Base-by-base conservation (phyloP, 2,888 invertebrate species). In the Dicyrtomina minuta region DNA sequence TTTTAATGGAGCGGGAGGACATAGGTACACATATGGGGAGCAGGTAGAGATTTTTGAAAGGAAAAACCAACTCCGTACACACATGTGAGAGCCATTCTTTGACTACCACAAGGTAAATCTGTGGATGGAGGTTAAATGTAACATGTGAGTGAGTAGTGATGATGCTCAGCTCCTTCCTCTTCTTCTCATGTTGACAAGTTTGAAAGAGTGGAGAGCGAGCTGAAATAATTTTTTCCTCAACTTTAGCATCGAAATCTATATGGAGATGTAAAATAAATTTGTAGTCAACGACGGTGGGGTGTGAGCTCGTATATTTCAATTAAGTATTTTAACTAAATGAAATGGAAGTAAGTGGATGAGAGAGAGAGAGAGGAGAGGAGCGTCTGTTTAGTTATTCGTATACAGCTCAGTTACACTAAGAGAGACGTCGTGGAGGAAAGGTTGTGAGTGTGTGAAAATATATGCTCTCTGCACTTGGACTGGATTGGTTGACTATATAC, bases 111-210 rank as follows among this genome's bases (percentile, higher is more conserved):
- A 33, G 33, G 33, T 33, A 33, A 33, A 33, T 33, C 33, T 33
- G 8, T 46, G 17, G n/a, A 61, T 61, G 61, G 61, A 46, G 59
- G 46, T 46, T 44, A 46, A 46, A 61, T 27, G 61, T 46, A 46
- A 46, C 61, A 61, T 46, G 46, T 44, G 61, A 61, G 22, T 55
- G n/a, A 55, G 55, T 55, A n/a, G 46, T 33, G 60, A 41, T 61
- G 61, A 61, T 46, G 61, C 22, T 46, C 13, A 3, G 8, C 8
- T 33, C 33, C 8, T 33, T 33, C 33, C 4, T 5, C 33, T 33
- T n/a, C n/a, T n/a, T n/a, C 8, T 33, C 33, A 8, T 33, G 33
- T 33, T n/a, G 3, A 17, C 10, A 39, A 43, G 60, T 4, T n/a
- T 10, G 43, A 22, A 33, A 8, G 60, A 43, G 44, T 20, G 43